A percentile compares a stretch with the other conserved stretches of the same genome.
phyloP scores from a whole-genome alignment of 2,113 vertebrate species.

The Cyanoramphus novaezelandiae region DNA sequence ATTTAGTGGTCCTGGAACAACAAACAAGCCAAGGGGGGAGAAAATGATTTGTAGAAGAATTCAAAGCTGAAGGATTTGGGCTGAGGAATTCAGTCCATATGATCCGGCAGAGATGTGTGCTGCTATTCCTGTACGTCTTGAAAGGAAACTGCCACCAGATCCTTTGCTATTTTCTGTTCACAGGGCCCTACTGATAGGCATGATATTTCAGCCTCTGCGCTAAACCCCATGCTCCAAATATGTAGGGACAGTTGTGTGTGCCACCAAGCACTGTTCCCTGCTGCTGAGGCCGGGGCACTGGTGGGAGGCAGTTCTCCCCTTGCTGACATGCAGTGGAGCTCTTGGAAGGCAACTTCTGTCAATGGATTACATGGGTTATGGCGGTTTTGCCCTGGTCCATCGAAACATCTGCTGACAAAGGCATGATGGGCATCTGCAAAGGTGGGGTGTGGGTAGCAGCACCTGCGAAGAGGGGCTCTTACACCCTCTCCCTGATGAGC shows the following conservation, averaged over 20 bases:
- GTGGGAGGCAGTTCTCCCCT: background rate
- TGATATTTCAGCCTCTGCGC: conserved; percentile 49
- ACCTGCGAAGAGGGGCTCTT: accelerated
- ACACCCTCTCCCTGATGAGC: background rate
- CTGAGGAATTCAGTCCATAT: conserved; percentile 57
- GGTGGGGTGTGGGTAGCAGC: background rate
- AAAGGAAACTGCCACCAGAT: conserved; percentile 73
- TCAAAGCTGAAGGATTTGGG: background rate
- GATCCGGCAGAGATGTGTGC: conserved; percentile 57
- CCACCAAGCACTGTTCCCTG: background rate
- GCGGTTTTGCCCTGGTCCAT: background rate
- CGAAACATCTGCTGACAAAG: accelerated
- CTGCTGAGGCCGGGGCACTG: background rate
- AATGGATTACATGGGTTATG: background rate
- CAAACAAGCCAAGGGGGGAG: background rate
- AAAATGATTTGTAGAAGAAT: conserved; percentile 7
- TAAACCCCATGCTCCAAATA: conserved; percentile 25
- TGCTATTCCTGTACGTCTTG: conserved; percentile 72
- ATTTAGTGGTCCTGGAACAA: conserved; percentile 25
- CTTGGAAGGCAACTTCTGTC: background rate
- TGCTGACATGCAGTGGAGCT: background rate
- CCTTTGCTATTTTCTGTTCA: conserved; percentile 71
- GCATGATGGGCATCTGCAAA: background rate
- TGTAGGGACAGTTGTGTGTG: conserved; percentile 42
- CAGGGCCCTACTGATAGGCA: conserved; percentile 45